Percentiles rank a stretch among this genome's conserved stretches.
These are phyloP conservation scores for Larimichthys crocea DNA, from an alignment of 2,113 vertebrate genomes.

Conservation along the genomic window DNA sequence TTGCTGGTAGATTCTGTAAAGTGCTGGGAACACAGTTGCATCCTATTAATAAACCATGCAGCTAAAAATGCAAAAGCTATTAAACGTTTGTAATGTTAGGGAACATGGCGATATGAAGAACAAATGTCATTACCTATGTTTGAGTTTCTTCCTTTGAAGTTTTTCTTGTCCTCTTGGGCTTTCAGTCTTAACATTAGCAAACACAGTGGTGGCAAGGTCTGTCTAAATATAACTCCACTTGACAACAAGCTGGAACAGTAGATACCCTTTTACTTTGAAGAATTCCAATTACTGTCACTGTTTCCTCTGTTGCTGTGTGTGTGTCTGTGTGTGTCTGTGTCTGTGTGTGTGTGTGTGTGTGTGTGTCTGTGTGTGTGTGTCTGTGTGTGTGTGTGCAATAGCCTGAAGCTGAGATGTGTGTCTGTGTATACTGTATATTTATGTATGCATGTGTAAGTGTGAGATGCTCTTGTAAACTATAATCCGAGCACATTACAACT, in stretches of 20 bases:
- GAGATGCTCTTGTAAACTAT: conserved; percentile 25
- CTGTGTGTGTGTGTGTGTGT: conserved; percentile 14
- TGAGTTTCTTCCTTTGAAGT: conserved; percentile 69
- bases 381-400: neutral
- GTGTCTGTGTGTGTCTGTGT: conserved; percentile 17
- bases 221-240: conserved; percentile 83
- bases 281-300: conserved; percentile 83
- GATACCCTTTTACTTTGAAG: conserved; percentile 82
- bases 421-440: conserved; percentile 42
- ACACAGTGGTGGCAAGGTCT: conserved; percentile 68
- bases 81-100: conserved; percentile 40
- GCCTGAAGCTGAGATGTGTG: conserved; percentile 29
- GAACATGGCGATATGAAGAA: conserved; percentile 55
- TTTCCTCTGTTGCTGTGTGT: conserved; percentile 49
- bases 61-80: conserved; percentile 32
- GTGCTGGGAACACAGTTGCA: conserved; percentile 1
- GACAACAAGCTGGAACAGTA: conserved; percentile 76
- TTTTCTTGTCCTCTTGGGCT: conserved; percentile 70
- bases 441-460: conserved; percentile 17
- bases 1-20: conserved; percentile 18
- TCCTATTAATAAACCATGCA: conserved; percentile 4
- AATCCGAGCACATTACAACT: conserved; percentile 51
- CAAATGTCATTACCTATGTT: conserved; percentile 72
- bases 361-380: conserved; percentile 28
- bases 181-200: conserved; percentile 74